Base-by-base conservation (phyloP, 2,797 vertebrate genomes). In the Mormyrops attenuatus region DNA sequence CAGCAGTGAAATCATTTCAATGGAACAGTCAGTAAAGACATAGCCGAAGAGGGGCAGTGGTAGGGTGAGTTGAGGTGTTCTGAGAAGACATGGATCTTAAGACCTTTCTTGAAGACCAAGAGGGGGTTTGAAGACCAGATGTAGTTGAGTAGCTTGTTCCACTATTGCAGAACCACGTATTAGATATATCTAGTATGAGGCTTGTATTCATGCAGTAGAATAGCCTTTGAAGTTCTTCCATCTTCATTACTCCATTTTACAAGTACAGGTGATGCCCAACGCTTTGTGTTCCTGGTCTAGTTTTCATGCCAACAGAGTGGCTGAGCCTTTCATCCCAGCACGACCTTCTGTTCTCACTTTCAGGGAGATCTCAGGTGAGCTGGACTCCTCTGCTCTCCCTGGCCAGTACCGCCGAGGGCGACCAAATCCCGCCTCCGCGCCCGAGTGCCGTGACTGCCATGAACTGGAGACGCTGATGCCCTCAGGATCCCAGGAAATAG, bases 401-500 rank as follows among this genome's bases (percentile, higher is more conserved):
- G 95, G 66, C 90, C 96, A 97, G 88, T 98, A 96, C 93, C 96
- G 96, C 69, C 95, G 97, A 90, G 95, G 94, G 88, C 95, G 96
- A 90, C 94, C 97, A 0, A 93, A 92, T 0, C 91, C 94, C 9
- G 0, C 52, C 50, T 1, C 91, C 99, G 98, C 93, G 34, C 94
- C 94, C 73, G 94, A 96, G 93, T 95, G 96, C 91, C 94, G 94
- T 7, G 96, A 98, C 91, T 96, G 96, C 8, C 97, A 99, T 9
- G 99, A 99, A 92, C 95, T 99, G 22, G 98, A 99, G 93, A 98
- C 98, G 34, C 96, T 99, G 73, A 98, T 99, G 96, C 96, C 97
- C 50, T 93, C 95, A 0, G 93, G 92, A 88, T 94, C 91, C 90
- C 96, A 97, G 73, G 96, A 95, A 96, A 97, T 90, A 96, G 95